Evolutionary conservation across 2,888 invertebrate genomes (phyloP).

Genomic region (Eugnorisma glareosa): DNA sequence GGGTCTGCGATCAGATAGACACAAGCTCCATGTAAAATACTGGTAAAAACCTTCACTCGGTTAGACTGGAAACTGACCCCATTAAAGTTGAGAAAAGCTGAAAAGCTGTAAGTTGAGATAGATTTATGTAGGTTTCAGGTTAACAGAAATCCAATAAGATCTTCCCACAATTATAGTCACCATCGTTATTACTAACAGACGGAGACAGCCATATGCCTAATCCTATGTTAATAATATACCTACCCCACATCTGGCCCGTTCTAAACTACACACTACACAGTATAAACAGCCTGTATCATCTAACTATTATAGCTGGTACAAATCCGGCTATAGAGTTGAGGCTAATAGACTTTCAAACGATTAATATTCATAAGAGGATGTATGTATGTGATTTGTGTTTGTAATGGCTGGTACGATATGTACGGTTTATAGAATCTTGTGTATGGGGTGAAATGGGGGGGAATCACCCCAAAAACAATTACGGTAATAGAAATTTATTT

Average conservation of each 20-base stretch:
- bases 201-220: not conserved
- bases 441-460: not conserved
- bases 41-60: not conserved
- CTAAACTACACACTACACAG: not conserved
- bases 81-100: not conserved
- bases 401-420: conserved; percentile 32
- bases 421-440: conserved; percentile 1
- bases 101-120: too few species aligned
- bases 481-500: not conserved
- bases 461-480: not conserved
- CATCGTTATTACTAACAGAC: not conserved
- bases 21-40: not conserved
- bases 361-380: conserved; percentile 56
- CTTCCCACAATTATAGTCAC: not conserved
- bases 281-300: not conserved
- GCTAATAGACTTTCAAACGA: conserved; percentile 46
- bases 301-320: conserved; percentile 29
- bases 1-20: not conserved
- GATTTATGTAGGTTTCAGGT: not conserved
- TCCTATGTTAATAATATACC: not conserved
- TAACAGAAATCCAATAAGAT: not conserved
- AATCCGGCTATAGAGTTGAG: conserved; percentile 26
- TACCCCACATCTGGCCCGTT: not conserved
- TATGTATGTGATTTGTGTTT: conserved; percentile 55
- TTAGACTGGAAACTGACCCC: not conserved